Conservation (phyloP, 1,140 invertebrate species). For the Aphis gossypii region DNA sequence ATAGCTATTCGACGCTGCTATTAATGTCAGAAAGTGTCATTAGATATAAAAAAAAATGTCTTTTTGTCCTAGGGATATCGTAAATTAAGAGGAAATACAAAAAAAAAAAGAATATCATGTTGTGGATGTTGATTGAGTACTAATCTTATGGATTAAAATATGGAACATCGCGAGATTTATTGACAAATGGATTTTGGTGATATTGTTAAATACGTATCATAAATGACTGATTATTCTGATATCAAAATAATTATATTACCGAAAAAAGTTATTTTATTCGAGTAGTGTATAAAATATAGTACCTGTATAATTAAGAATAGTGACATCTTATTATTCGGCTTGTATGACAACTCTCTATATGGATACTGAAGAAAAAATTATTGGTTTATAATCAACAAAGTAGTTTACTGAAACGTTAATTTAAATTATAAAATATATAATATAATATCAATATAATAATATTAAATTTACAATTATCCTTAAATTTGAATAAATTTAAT, state of each 20-base stretch:
- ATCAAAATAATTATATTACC: too few species aligned
- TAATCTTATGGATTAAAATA: neutral
- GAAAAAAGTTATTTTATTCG: too few species aligned
- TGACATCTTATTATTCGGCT: too few species aligned
- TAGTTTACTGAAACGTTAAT: neutral
- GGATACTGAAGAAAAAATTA: neutral
- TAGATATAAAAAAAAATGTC: neutral
- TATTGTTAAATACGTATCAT: too few species aligned
- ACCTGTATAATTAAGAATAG: too few species aligned
- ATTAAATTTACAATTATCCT: too few species aligned
- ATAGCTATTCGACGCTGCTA: neutral
- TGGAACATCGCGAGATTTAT: neutral
- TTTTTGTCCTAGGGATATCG: too few species aligned
- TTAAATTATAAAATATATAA: neutral
- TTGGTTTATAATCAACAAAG: neutral
- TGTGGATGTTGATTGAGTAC: neutral
- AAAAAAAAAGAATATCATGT: neutral
- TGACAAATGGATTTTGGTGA: too few species aligned
- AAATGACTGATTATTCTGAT: too few species aligned
- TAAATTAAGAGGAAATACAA: neutral
- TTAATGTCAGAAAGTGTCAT: neutral
- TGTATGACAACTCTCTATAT: neutral
- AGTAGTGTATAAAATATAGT: too few species aligned
- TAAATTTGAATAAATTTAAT: too few species aligned
- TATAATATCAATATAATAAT: too few species aligned